A percentile compares a stretch with the other conserved stretches of the same genome.
These are phyloP conservation scores for Tychaedon coryphoeus DNA, from an alignment of 2,113 vertebrate species.

Conservation along the genomic window DNA sequence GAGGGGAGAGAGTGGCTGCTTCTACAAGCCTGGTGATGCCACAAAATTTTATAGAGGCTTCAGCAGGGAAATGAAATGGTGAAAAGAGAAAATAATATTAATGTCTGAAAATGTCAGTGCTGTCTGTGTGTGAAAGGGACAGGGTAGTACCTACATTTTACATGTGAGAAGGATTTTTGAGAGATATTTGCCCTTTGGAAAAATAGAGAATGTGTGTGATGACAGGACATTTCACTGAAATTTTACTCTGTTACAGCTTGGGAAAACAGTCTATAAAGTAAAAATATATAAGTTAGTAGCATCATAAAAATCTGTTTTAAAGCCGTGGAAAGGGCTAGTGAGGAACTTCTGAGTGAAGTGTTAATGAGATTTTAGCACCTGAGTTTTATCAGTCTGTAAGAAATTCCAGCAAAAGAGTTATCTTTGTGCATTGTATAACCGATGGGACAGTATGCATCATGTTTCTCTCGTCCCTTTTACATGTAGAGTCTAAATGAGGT, in stretches of 20 bases:
- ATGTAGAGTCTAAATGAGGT: not conserved
- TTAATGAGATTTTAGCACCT: not conserved
- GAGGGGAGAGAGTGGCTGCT: not conserved
- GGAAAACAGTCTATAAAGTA: not conserved
- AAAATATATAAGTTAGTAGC: not conserved
- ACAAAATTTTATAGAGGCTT: not conserved
- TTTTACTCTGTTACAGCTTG: not conserved
- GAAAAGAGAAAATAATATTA: not conserved
- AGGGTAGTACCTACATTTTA: rapidly evolving
- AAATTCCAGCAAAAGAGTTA: not conserved
- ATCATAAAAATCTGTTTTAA: not conserved
- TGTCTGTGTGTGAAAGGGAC: not conserved
- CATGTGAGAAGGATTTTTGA: not conserved
- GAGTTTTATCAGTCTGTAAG: not conserved
- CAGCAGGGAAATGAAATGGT: not conserved
- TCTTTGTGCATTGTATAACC: not conserved
- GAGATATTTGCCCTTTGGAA: not conserved
- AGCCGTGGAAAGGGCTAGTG: not conserved
- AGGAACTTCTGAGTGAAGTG: not conserved
- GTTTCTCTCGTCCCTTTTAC: not conserved
- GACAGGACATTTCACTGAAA: not conserved
- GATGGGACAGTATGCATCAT: not conserved
- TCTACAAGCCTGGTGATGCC: not conserved
- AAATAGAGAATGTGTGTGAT: not conserved
- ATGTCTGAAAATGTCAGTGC: not conserved